phyloP scores from a whole-genome alignment of 2,113 vertebrate genomes.

The Prunella fulvescens region DNA sequence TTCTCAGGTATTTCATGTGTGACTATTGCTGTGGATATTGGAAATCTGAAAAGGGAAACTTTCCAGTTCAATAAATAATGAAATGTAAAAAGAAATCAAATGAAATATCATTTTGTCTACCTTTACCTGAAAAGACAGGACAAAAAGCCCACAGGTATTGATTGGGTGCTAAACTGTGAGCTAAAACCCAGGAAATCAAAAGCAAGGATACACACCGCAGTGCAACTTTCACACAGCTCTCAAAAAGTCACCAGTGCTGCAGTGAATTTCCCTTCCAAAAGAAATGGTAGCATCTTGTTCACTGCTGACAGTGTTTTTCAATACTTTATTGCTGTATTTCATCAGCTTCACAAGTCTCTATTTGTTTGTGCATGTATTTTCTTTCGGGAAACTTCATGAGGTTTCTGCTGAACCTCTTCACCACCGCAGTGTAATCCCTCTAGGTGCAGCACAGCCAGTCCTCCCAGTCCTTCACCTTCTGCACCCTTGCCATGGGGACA shows the following conservation, averaged over 20 bases:
- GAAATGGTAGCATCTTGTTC: not conserved
- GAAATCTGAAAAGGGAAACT: not conserved
- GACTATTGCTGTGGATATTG: not conserved
- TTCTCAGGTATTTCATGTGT: not conserved
- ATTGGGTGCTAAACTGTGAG: not conserved
- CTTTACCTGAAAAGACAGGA: not conserved
- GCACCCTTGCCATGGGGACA: not conserved
- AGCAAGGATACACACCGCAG: not conserved
- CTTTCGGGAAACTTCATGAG: not conserved
- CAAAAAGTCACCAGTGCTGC: not conserved
- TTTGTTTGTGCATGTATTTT: not conserved
- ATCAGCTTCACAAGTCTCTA: not conserved
- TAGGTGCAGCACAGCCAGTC: not conserved
- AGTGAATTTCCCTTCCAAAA: not conserved
- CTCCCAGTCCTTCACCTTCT: not conserved
- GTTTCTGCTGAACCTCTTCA: not conserved
- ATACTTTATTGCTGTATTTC: not conserved
- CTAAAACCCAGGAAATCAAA: not conserved
- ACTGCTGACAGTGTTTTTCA: not conserved
- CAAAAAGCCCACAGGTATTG: not conserved
- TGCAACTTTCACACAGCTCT: not conserved
- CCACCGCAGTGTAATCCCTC: fast-evolving
- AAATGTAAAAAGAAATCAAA: not conserved
- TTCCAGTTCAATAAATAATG: not conserved
- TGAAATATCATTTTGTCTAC: not conserved